Conservation (phyloP, 2,888 invertebrate species). For the Drosophila differens region DNA sequence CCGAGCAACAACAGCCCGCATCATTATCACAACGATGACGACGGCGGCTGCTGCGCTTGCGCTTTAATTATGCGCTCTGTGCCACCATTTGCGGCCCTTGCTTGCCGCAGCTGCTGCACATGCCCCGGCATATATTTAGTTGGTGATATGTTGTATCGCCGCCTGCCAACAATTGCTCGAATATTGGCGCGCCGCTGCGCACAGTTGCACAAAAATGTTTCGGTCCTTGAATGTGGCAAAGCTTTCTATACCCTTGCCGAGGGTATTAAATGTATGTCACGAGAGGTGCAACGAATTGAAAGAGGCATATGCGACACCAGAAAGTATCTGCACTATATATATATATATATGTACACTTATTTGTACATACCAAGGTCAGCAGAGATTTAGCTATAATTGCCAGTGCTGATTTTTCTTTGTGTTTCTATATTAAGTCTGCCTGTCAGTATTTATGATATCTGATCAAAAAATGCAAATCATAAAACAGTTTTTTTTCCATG, state of each 20-base stretch:
- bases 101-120: constrained; percentile 52
- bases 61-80: constrained; percentile 45
- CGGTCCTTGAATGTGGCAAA: constrained; percentile 37
- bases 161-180: constrained; percentile 24
- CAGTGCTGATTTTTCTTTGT: not conserved
- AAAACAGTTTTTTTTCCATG: not conserved
- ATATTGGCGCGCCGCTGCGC: constrained; percentile 41
- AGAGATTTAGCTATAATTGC: not conserved
- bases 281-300: not conserved
- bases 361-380: not conserved
- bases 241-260: constrained; percentile 13
- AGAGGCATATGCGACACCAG: not conserved
- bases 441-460: not conserved
- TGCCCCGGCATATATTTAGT: constrained; percentile 36
- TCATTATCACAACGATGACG: constrained; percentile 40
- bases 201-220: constrained; percentile 32
- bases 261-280: constrained; percentile 5
- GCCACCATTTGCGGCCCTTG: constrained; percentile 36
- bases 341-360: not conserved
- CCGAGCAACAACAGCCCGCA: constrained; percentile 39
- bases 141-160: not conserved
- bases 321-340: not conserved
- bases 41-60: constrained; percentile 22
- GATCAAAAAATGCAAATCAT: not conserved
- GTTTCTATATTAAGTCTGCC: not conserved